Base-by-base conservation (phyloP, 2,888 invertebrate species). In the Drosophila suboccidentalis region DNA sequence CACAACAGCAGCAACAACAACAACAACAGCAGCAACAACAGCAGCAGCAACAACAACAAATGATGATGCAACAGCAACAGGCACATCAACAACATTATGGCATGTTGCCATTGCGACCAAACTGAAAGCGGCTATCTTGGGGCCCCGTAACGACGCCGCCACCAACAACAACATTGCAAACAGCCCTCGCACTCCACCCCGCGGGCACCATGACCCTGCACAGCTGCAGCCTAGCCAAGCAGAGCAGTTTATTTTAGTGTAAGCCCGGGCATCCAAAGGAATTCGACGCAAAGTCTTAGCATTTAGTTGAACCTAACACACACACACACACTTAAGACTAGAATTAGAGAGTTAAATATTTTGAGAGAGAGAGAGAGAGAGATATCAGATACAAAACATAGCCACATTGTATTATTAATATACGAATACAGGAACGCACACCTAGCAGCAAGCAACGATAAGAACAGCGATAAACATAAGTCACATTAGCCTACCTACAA, bases 81-180 rank as follows among this genome's bases (percentile, higher is more conserved):
- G 82, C 83, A 29, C 85, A 90, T 51, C 88, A 87, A 38, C 91
- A 91, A 68, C 92, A 92, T 67, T 93, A 92, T 50, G 90, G 90
- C 59, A 92, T 93, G 91, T 63, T 92, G 80, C 91, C 92, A 13
- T 82, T 92, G 75, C 80, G 92, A 79, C 91, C 82, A 46, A 91
- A 91, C 90, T 91, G 91, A 91, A 91, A 86, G 82, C 86, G 90
- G 77, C 88, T 89, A 50, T 90, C 91, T 13, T 90, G 90, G 89
- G 89, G 88, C 77, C 87, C 89, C 54, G 72, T 81, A 43, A 86
- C 89, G 41, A 87, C 87, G 77, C 88, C 84, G 54, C 83, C 88
- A 39, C 75, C 89, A 60, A 63, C 70, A 44, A 75, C 71, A 44
- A 80, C 39, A 10, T 22, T 66, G 55, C 87, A 87, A 49, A 62